A percentile compares a stretch with the other conserved stretches of the same genome.
Evolutionary conservation across 2,113 vertebrate genomes (phyloP).

Genomic region (Seriola dumerili): DNA sequence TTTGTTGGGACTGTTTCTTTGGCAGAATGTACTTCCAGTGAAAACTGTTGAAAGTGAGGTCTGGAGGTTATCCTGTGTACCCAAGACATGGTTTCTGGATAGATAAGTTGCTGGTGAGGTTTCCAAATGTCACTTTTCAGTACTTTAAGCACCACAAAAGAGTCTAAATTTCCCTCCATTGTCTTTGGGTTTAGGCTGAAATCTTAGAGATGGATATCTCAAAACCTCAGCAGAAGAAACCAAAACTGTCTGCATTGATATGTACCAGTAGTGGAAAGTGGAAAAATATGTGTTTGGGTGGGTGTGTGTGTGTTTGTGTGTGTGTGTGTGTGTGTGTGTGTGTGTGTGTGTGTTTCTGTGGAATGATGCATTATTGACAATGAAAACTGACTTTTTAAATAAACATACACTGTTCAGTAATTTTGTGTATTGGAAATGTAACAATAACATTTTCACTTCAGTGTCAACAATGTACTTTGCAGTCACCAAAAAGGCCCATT

Average conservation of each 20-base stretch:
- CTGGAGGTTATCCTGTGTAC: conserved; percentile 38
- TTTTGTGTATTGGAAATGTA: background rate
- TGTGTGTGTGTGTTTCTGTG: background rate
- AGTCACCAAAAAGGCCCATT: background rate
- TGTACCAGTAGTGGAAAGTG: conserved; percentile 34
- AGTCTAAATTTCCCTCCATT: conserved; percentile 52
- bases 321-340: conserved; percentile 1
- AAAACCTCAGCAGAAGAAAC: conserved; percentile 55
- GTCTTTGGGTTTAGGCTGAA: conserved; percentile 47
- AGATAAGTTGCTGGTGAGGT: conserved; percentile 58
- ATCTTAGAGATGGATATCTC: conserved; percentile 51
- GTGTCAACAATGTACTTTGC: background rate
- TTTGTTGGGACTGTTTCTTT: conserved; percentile 17
- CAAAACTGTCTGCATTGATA: conserved; percentile 29
- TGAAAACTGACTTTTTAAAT: conserved; percentile 4
- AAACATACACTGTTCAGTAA: conserved; percentile 7
- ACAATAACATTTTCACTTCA: background rate
- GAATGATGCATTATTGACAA: conserved; percentile 1
- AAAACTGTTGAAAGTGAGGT: conserved; percentile 36
- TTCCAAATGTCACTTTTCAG: conserved; percentile 60
- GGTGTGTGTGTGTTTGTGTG: conserved; percentile 15
- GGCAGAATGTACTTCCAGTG: conserved; percentile 20
- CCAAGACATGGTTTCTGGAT: conserved; percentile 52
- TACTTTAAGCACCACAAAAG: conserved; percentile 35
- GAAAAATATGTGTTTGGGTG: conserved; percentile 46